These are phyloP conservation scores for Pantherophis guttatus DNA, from an alignment of 2,113 vertebrate genomes.

Conservation along the genomic window DNA sequence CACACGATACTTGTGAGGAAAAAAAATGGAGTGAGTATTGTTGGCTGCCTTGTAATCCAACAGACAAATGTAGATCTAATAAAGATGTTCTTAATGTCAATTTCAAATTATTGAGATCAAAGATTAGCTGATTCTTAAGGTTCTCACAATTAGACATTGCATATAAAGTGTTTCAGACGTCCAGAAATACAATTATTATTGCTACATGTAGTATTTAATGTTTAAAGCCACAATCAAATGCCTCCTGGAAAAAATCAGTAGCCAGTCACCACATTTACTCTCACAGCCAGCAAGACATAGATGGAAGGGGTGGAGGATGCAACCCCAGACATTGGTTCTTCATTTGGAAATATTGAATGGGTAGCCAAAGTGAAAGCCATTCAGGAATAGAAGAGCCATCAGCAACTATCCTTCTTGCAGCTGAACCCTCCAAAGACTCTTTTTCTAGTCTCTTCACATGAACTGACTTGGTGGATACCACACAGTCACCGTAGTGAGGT, in stretches of 20 bases:
- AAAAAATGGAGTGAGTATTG: not conserved
- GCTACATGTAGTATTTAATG: not conserved
- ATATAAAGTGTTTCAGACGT: not conserved
- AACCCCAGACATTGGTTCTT: not conserved
- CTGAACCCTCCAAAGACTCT: not conserved
- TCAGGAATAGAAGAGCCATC: not conserved
- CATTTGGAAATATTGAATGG: not conserved
- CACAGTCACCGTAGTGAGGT: not conserved
- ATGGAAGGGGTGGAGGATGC: not conserved
- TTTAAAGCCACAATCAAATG: not conserved
- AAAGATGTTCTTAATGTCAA: too few species aligned
- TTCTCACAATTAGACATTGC: not conserved
- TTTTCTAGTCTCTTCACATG: not conserved
- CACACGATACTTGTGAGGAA: not conserved
- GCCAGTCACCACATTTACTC: not conserved
- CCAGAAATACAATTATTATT: not conserved
- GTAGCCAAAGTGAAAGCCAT: not conserved
- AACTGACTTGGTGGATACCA: not conserved
- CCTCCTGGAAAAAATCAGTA: not conserved
- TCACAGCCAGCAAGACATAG: not conserved
- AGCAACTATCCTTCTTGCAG: not conserved
- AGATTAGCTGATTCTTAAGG: not conserved
- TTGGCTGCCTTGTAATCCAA: not conserved
- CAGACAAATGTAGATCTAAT: not conserved
- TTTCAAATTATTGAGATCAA: not conserved